Base-by-base conservation (phyloP, 2,113 vertebrate genomes). In the Hirundichthys speculiger region DNA sequence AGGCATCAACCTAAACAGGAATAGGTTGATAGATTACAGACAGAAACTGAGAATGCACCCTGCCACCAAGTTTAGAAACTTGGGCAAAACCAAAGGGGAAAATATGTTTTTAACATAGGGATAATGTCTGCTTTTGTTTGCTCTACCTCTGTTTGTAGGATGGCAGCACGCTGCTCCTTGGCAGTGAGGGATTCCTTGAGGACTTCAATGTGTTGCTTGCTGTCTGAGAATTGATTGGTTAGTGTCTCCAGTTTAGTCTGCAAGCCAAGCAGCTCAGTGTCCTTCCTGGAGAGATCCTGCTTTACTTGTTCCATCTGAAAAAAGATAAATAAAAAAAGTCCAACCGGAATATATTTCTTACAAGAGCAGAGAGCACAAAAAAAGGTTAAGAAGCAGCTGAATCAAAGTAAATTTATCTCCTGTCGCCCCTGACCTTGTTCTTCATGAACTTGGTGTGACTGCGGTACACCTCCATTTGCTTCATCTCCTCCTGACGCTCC, bases 381-480 rank as follows among this genome's bases (percentile, higher is more conserved):
- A 8, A 46, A n/a, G n/a, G 2, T 22, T 10, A 48, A 20, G 45
- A 39, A 68, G 30, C 14, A 48, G n/a, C 9, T 13, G 5, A 18
- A 3, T 46, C 9, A 38, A 66, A 16, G 2, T 43, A 13, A 71
- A 51, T 18, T 24, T 13, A 25, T 38, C 2, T 38, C 5, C 14
- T n/a, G 0, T n/a, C 1, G 13, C 39, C 10, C 42, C 45, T 41
- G 85, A 98, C 98, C 98, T 99, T 99, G 69, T 97, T 99, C 82
- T 99, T 99, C 98, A 99, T 99, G 86, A 99, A 99, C 83, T 99
- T 99, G 42, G 96, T 98, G 89, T 99, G 97, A 86, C 96, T 99
- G 48, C 96, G 94, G 77, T 99, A 99, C 58, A 99, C 96, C 74
- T 99, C 98, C 98, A 99, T 99, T 69, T 99, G 96, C 86, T 98